phyloP scores from a whole-genome alignment of 2,113 vertebrate species.

The Gallinago paraguaiae region DNA sequence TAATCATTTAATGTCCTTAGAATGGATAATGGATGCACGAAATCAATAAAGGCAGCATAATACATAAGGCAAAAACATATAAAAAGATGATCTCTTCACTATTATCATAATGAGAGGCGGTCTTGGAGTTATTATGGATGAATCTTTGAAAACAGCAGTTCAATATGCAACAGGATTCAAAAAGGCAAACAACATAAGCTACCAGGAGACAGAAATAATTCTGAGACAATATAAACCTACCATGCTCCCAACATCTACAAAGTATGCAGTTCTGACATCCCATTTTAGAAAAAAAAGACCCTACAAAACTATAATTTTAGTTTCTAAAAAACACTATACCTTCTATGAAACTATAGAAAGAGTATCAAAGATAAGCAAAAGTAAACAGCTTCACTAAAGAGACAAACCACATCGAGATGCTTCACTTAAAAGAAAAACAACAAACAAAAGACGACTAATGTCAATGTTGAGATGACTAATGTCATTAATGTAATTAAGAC shows the following conservation, averaged over 20 bases:
- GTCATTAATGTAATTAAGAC: background rate
- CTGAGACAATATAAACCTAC: background rate
- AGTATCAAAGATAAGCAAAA: background rate
- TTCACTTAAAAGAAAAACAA: background rate
- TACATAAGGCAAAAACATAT: background rate
- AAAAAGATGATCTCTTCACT: background rate
- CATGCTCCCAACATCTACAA: background rate
- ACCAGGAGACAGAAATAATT: background rate
- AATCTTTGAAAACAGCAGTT: background rate
- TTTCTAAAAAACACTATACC: background rate
- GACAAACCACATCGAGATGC: background rate
- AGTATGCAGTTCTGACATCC: background rate
- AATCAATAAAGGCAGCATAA: background rate
- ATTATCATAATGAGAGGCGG: background rate
- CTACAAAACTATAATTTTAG: background rate
- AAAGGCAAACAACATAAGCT: background rate
- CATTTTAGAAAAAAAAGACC: background rate
- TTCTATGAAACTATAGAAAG: background rate
- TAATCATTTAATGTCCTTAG: background rate
- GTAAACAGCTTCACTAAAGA: background rate
- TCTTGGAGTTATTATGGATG: background rate
- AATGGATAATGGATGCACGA: background rate
- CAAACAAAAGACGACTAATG: background rate
- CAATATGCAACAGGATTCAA: background rate
- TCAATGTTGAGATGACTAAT: background rate